phyloP scores from a whole-genome alignment of 2,888 invertebrate species.

The Octonoba sinensis region DNA sequence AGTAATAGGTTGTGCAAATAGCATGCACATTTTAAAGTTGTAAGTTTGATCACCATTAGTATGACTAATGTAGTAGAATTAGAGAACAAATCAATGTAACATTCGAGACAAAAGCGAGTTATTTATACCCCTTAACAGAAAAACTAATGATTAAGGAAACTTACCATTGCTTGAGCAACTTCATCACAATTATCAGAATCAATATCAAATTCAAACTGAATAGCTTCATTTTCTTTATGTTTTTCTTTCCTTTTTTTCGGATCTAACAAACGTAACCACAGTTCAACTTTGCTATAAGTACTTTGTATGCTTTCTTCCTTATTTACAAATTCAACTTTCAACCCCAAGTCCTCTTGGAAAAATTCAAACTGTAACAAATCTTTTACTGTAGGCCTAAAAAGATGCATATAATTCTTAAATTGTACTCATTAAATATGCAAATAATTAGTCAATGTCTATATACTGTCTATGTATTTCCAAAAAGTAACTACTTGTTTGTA shows the following conservation, averaged over 20 bases:
- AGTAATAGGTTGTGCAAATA: no score
- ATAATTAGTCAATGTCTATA: not conserved
- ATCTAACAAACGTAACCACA: constrained; percentile 92
- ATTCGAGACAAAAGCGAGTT: no score
- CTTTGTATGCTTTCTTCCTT: constrained; percentile 74
- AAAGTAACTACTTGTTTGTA: no score
- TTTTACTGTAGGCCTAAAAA: constrained; percentile 87
- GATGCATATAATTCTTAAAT: not conserved
- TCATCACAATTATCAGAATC: constrained; percentile 92
- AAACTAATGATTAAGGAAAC: not conserved
- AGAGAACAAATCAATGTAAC: no score
- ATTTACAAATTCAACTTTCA: constrained; percentile 82
- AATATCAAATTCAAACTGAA: constrained; percentile 97
- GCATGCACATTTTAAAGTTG: no score
- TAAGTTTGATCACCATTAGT: no score
- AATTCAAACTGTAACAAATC: constrained; percentile 95
- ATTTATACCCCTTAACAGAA: not conserved
- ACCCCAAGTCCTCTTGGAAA: constrained; percentile 93
- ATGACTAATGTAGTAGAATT: no score
- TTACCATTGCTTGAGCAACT: constrained; percentile 91
- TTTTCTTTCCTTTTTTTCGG: constrained; percentile 97
- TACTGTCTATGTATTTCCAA: no score
- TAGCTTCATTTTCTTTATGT: constrained; percentile 98
- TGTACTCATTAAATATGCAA: not conserved
- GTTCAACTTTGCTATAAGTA: constrained; percentile 80